Evolutionary conservation across 2,113 vertebrate genomes (phyloP), one percentile per base, ranked within the genome.

Genomic region (Nematolebias whitei): DNA sequence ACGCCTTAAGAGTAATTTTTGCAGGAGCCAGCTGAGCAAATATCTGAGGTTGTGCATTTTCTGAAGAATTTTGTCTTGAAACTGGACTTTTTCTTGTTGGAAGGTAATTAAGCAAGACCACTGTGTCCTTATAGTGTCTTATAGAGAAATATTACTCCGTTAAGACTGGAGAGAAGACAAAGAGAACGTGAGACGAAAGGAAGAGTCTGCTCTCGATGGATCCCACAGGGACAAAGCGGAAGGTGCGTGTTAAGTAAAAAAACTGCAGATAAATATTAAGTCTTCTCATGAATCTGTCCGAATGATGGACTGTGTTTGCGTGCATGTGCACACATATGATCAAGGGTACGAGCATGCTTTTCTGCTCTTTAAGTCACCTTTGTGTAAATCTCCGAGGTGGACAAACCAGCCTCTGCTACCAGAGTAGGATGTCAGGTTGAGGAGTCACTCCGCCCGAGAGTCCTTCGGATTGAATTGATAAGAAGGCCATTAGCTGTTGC

Each of bases 391-490:
- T 70, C 29, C 16, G 9, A 70, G 40, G 16, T 6, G 2, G 19
- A 56, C 2, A 4, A 12, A 14, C 12, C 32, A 63, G 53, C 32
- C n/a, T 15, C 67, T 40, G 55, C 38, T 15, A 35, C 53, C 60
- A 22, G 43, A 12, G 63, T 12, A 4, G 43, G 12, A 1, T 13
- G 67, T 55, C 72, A 55, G 60, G 47, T 56, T 60, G 55, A 71
- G 57, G 59, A 76, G 77, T 63, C 54, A 1, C 66, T 20, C 77
- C 54, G 55, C 64, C 55, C 14, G 71, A 82, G 73, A 80, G 79
- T 83, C 73, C 69, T 83, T 80, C 70, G 78, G 68, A 79, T 87
- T 45, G 70, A 83, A 87, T 74, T 87, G 85, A 88, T 85, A 77
- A 87, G 80, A 80, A 83, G 71, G 71, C 87, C 84, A 86, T 85